Base-by-base conservation (phyloP, 2,888 invertebrate species). In the Tetranychus piercei region DNA sequence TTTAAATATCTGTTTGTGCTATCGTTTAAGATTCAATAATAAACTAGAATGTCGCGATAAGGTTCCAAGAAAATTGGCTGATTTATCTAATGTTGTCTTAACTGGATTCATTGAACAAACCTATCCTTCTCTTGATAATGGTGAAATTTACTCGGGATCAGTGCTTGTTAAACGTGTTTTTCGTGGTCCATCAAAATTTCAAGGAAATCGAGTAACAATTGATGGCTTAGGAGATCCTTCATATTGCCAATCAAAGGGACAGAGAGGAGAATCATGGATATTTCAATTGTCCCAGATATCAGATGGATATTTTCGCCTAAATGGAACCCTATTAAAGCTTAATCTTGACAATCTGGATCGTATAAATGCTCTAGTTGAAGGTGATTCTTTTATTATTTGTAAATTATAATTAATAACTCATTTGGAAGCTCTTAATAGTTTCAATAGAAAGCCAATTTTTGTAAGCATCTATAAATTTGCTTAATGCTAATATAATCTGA, bases 71-170 rank as follows among this genome's bases (percentile, higher is more conserved):
- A 43, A 70, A 23, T 1, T 22, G 15, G 18, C 69, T 22, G 74
- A 74, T 22, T 34, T 74, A 43, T 23, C 74, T 11, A 43, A n/a
- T 22, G 78, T 66, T 79, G 78, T 74, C 79, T 79, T 79, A 80
- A 79, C 18, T 74, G 78, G 78, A 34, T 76, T 74, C 44, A 75
- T 78, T 8, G 77, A 78, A 55, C 75, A 77, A 20, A 23, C 77
- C 9, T 76, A 77, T 67, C 75, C 75, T 18, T 7, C 20, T 0
- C 11, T 22, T 55, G 74, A 74, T 69, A 70, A 70, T 9, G 76
- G 73, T 43, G 73, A 67, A 65, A 23, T 74, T 66, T 78, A 79
- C 72, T 75, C 75, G 20, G 78, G 76, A 1, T 76, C 77, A 44
- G 78, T 78, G 6, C 55, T 75, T 65, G 77, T 79, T 18, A 78